Evolutionary conservation across 2,797 vertebrate species (phyloP), one percentile per base, ranked within the genome.

Genomic region (Cichlasoma orientale): DNA sequence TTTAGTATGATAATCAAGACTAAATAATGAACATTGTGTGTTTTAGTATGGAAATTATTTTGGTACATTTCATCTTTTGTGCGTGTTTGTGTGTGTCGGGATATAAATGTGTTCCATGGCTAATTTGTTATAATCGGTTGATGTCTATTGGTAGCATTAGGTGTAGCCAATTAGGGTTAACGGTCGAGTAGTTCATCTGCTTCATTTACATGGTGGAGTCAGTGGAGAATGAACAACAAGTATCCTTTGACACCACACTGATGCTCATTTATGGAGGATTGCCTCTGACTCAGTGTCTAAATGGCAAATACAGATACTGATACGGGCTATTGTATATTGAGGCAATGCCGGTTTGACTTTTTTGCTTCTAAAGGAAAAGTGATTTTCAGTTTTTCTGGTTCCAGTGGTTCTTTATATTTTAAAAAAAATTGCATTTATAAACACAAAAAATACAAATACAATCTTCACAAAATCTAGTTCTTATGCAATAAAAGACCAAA

Each of bases 111-210:
- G 79, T 82, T 89, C 87, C 63, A 86, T 87, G 74, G 88, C 68
- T 84, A 77, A 90, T 91, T 91, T 77, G 85, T 90, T 87, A 50
- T 68, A 75, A 88, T 78, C 23, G 71, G 77, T 79, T 89, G 82
- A 82, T 81, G 88, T 84, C 80, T 78, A 75, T 88, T 80, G 58
- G 86, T 87, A 69, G 80, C 77, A 82, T 90, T 91, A 90, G 78
- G 83, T 86, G 54, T 70, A 79, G 79, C 83, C 90, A 92, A 89
- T 94, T 90, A 89, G 72, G 41, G 73, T 78, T 90, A 83, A 89
- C 88, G 87, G 77, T 92, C 75, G 72, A 88, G 78, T 77, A 84
- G 88, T 86, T 87, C 77, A 66, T 59, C 53, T 73, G 36, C 78
- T 21, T 38, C 57, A 86, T 92, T 88, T 91, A 75, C 86, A 91